Conservation (phyloP, 2,888 invertebrate species). For the Xiphydria camelus region DNA sequence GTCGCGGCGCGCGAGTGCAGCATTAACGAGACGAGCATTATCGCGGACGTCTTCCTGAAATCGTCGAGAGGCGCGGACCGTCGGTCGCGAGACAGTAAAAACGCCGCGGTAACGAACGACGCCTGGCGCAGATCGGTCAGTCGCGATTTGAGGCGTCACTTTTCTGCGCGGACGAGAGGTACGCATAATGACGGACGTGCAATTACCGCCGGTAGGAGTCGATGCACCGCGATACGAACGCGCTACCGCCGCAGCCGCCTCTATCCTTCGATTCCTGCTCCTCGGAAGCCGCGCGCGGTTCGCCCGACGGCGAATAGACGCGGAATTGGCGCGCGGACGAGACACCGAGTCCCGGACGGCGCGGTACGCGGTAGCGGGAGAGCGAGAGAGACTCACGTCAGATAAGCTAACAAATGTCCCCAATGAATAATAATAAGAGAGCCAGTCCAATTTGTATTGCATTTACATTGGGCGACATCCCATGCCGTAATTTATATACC, state of each 20-base stretch:
- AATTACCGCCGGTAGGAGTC: background rate
- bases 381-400: constrained; percentile 28
- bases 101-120: background rate
- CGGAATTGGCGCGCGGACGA: too few species aligned
- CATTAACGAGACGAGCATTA: too few species aligned
- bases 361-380: background rate
- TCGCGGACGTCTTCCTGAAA: too few species aligned
- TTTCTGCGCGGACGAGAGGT: too few species aligned
- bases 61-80: too few species aligned
- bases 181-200: background rate
- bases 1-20: too few species aligned
- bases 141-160: background rate
- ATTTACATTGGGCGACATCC: constrained; percentile 44
- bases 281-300: too few species aligned
- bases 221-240: background rate
- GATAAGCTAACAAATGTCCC: constrained; percentile 51
- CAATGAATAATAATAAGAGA: constrained; percentile 52
- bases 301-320: too few species aligned
- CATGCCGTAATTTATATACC: constrained; percentile 41
- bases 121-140: background rate
- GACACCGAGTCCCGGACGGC: too few species aligned
- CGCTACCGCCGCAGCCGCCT: background rate
- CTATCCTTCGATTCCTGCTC: too few species aligned
- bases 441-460: constrained; percentile 48
- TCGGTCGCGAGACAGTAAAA: too few species aligned